phyloP scores from a whole-genome alignment of 1,140 invertebrate genomes.

The Luehdorfia chinensis region DNA sequence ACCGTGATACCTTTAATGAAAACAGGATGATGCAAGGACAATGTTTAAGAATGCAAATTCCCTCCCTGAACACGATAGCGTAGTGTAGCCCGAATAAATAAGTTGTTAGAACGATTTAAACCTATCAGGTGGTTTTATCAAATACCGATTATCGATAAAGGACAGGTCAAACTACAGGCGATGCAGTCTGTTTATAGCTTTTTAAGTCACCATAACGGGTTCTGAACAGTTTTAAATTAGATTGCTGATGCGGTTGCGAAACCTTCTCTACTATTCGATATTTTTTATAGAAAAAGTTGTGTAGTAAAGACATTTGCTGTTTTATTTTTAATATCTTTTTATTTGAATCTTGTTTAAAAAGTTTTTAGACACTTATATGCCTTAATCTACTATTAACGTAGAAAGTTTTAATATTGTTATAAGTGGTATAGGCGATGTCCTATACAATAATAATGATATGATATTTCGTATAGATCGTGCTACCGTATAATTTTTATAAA shows the following conservation, averaged over 20 bases:
- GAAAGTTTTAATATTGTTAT: too few species aligned
- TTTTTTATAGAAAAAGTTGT: too few species aligned
- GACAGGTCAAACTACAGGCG: constrained; percentile 18
- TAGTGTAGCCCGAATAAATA: constrained; percentile 19
- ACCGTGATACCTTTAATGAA: constrained; percentile 7
- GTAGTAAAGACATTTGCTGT: too few species aligned
- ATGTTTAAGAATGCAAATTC: constrained; percentile 20
- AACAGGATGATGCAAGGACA: constrained; percentile 19
- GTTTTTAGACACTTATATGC: too few species aligned
- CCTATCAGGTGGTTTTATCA: constrained; percentile 20
- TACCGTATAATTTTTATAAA: too few species aligned
- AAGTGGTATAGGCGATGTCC: too few species aligned
- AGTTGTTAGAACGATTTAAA: constrained; percentile 21
- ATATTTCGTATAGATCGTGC: too few species aligned
- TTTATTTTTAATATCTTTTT: neutral
- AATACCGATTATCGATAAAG: constrained; percentile 24
- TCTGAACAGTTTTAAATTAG: constrained; percentile 15
- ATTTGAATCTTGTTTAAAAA: neutral
- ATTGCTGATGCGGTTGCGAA: constrained; percentile 9
- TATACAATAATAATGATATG: too few species aligned
- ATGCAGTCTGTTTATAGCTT: constrained; percentile 19
- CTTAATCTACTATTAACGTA: too few species aligned
- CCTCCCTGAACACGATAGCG: constrained; percentile 4
- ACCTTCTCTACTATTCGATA: constrained; percentile 1
- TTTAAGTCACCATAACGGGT: constrained; percentile 19